Evolutionary conservation across 2,113 vertebrate genomes (phyloP), one percentile per base, ranked within the genome.

Genomic region (Oncorhynchus clarkii): DNA sequence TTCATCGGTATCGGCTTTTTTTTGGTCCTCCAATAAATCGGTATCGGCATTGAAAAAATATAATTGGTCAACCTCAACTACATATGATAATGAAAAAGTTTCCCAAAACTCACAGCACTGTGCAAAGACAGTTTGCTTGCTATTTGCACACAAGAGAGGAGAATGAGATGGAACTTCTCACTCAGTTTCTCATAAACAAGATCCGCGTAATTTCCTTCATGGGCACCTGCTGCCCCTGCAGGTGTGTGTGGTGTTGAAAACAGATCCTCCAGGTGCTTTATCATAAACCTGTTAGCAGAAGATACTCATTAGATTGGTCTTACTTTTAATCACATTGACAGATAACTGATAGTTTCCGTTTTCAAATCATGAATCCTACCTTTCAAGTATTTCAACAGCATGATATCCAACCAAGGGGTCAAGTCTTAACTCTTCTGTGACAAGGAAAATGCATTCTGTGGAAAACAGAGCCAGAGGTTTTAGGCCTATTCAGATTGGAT

Each of bases 71-170:
- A 34, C 6, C 34, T 34, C 34, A 8, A 34, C 26, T 31, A 54
- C 16, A 8, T 9, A 2, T 45, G 39, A 45, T 11, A 45, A 57
- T n/a, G 1, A 59, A 8, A 4, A 20, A 1, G 34, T 18, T 5
- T 16, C 2, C 9, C 26, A 22, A 62, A 70, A 85, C 94, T 90
- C 91, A 97, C 98, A 0, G 88, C 90, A 57, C 90, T 92, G 78
- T 95, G 93, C 71, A 96, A 90, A 26, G 94, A 95, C 66, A 98
- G 84, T 84, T 99, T 99, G 93, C 95, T 99, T 0, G 96, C 96
- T 24, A 99, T 90, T 83, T 98, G 98, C 16, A 99, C 34, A 4
- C 96, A 97, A 0, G 97, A 95, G 80, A 97, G 92, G 3, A 98
- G 77, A 0, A 94, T 89, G 70, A 98, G 88, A 5, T 91, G 81